A percentile compares a stretch with the other conserved stretches of the same genome.
Evolutionary conservation across 1,140 invertebrate genomes (phyloP).

Genomic region (Cylas formicarius): DNA sequence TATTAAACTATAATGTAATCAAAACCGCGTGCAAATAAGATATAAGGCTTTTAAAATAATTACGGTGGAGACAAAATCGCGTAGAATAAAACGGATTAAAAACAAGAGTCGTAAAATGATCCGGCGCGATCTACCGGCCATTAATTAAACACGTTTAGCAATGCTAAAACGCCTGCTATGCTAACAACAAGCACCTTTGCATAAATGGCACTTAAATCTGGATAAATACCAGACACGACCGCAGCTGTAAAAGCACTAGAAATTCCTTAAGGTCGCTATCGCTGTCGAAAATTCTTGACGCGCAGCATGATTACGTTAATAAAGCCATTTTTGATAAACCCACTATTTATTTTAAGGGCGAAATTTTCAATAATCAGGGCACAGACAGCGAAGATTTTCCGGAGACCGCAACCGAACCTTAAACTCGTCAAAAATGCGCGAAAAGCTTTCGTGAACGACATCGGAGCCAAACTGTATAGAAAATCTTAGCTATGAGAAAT

Average conservation of each 20-base stretch:
- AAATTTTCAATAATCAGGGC: too few species aligned
- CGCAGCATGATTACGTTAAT: background rate
- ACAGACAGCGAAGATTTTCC: too few species aligned
- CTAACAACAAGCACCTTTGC: slow-evolving; percentile 13
- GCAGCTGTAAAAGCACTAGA: slow-evolving; percentile 8
- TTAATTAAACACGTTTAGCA: slow-evolving; percentile 19
- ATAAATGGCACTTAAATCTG: slow-evolving; percentile 21
- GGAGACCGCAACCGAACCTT: too few species aligned
- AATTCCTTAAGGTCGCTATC: too few species aligned
- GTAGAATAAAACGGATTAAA: slow-evolving; percentile 17
- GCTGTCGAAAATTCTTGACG: too few species aligned
- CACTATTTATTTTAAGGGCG: too few species aligned
- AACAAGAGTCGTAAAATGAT: slow-evolving; percentile 16
- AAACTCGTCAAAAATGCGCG: too few species aligned
- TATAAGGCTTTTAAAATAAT: slow-evolving; percentile 19
- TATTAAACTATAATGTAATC: slow-evolving; percentile 16
- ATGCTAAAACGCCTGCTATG: slow-evolving; percentile 12
- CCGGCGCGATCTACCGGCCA: slow-evolving; percentile 10
- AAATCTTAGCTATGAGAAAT: too few species aligned
- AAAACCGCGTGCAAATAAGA: slow-evolving; percentile 13
- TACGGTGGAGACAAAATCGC: slow-evolving; percentile 12
- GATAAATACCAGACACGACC: slow-evolving; percentile 13
- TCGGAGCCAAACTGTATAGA: too few species aligned
- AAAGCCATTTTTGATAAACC: too few species aligned
- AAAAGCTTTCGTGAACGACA: too few species aligned